Evolutionary conservation across 2,888 invertebrate species (phyloP), one percentile per base, ranked within the genome.

Genomic region (Tholera decimalis): DNA sequence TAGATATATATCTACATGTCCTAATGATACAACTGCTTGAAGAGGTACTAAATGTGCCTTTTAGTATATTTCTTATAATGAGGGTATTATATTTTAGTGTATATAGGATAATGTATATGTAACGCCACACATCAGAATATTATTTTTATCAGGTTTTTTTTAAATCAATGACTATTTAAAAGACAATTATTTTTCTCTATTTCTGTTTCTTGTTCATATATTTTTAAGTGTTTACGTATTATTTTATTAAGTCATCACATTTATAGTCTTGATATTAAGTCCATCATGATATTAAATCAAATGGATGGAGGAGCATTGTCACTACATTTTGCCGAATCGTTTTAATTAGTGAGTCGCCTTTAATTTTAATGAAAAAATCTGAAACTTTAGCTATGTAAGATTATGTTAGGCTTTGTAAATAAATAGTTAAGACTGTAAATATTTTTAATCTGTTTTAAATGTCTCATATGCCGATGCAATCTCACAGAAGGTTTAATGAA

Each of bases 11-110:
- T n/a, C n/a, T n/a, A 66, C 53, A 73, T 67, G 80, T 80, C 69
- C 67, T 68, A 63, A 61, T 46, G 50, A 66, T 58, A 53, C 57
- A 47, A 60, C 77, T 84, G 92, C 90, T 93, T 90, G 84, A 83
- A 84, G 79, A 92, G 94, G 94, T 93, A 95, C 94, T 88, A 88
- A 83, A 75, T 87, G 93, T 94, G 93, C 93, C 94, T 95, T 94
- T 86, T 91, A 91, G 82, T 86, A 64, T 87, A 89, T 89, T 89
- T 88, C 83, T 83, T 85, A 58, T 75, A 83, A 91, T 93, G 92
- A 93, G 93, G 94, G 93, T 94, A 92, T 88, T 89, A 89, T 89
- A 86, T 86, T 82, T 84, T 86, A 87, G 80, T 92, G 93, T 92
- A 91, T 77, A 92, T 93, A 93, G 63, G 75, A 77, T 78, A 83